Evolutionary conservation across 2,113 vertebrate species (phyloP).

Genomic region (Mesembrinibis cayennensis): DNA sequence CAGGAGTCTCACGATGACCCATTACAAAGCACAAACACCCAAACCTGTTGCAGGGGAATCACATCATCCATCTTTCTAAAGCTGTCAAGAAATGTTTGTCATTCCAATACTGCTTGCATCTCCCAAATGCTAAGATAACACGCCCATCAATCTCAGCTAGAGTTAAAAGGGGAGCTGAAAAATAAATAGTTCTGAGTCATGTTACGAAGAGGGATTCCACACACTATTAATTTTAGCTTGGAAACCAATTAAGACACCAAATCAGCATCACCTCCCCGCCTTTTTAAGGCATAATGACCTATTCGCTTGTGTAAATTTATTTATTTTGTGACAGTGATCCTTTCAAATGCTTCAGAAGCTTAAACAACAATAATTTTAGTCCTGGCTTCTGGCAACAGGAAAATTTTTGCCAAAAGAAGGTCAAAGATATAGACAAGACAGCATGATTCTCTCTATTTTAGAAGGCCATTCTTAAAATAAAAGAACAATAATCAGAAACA

Average conservation of each 20-base stretch:
- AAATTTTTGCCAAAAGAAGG: not conserved
- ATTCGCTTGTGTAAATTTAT: constrained; percentile 13
- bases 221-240: constrained; percentile 63
- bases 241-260: constrained; percentile 73
- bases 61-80: constrained; percentile 65
- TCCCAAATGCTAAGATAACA: constrained; percentile 60
- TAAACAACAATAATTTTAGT: not conserved
- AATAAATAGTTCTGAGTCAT: constrained; percentile 49
- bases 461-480: not conserved
- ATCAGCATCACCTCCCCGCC: constrained; percentile 5
- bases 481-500: not conserved
- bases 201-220: constrained; percentile 61
- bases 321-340: constrained; percentile 14
- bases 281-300: constrained; percentile 36
- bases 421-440: not conserved
- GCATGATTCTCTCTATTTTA: not conserved
- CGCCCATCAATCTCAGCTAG: constrained; percentile 64
- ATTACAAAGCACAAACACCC: constrained; percentile 57
- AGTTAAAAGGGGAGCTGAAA: constrained; percentile 68
- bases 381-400: not conserved
- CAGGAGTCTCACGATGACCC: not conserved
- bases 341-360: not conserved
- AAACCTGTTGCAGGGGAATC: constrained; percentile 33
- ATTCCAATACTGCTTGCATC: constrained; percentile 55
- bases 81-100: constrained; percentile 71